Evolutionary conservation across 2,888 invertebrate genomes (phyloP).

Genomic region (Aplocera efformata): DNA sequence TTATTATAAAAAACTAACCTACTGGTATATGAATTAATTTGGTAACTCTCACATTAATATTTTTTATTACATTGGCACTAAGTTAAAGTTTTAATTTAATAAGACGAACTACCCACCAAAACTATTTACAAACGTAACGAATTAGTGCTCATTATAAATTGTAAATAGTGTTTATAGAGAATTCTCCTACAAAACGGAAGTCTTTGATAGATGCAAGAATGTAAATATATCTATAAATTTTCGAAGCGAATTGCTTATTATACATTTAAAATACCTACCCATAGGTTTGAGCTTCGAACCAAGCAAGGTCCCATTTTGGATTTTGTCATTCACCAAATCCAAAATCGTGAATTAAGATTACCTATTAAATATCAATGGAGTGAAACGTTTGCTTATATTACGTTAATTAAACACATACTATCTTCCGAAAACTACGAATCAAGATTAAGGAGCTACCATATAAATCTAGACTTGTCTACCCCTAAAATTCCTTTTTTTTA

Average conservation of each 20-base stretch:
- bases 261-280: not conserved
- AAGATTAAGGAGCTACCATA: too few species aligned
- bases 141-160: conserved; percentile 21
- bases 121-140: conserved; percentile 21
- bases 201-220: conserved; percentile 21
- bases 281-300: not conserved
- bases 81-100: conserved; percentile 8
- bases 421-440: too few species aligned
- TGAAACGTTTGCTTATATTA: conserved; percentile 8
- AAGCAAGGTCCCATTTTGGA: not conserved
- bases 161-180: conserved; percentile 18
- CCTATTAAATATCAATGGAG: conserved; percentile 4
- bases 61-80: conserved; percentile 38
- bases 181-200: conserved; percentile 20
- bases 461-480: too few species aligned
- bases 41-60: conserved; percentile 9
- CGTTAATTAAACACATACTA: not conserved
- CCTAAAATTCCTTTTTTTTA: too few species aligned
- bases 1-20: too few species aligned
- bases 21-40: not conserved
- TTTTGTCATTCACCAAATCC: not conserved
- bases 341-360: too few species aligned
- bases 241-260: not conserved
- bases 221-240: conserved; percentile 8
- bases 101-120: conserved; percentile 18